Percentiles rank a stretch among this genome's conserved stretches.
These are phyloP conservation scores for Tetanocera ferruginea DNA, from an alignment of 2,888 invertebrate genomes.

Conservation along the genomic window DNA sequence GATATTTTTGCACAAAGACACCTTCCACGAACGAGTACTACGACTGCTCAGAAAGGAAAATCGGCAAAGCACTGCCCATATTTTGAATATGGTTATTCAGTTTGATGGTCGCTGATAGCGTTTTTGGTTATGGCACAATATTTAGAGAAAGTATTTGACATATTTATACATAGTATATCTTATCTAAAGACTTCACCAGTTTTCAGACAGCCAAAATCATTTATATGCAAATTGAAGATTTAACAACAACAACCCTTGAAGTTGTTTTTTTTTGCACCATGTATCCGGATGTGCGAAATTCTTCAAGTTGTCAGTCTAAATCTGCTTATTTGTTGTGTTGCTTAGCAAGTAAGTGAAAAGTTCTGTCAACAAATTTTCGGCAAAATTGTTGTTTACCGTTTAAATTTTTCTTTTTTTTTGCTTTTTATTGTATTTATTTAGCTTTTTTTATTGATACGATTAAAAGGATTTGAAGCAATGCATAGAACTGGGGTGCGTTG, in stretches of 20 bases:
- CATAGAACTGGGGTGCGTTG: conserved; percentile 30
- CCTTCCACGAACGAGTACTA: not conserved
- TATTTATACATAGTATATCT: not conserved
- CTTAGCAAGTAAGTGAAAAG: conserved; percentile 59
- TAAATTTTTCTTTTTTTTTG: conserved; percentile 56
- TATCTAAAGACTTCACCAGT: too few relatives aligned
- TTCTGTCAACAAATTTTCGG: conserved; percentile 59
- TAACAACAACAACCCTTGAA: not conserved
- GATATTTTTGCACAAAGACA: not conserved
- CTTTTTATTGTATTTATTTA: conserved; percentile 67
- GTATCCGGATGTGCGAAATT: not conserved
- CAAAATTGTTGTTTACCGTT: conserved; percentile 65
- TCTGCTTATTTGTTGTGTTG: conserved; percentile 48
- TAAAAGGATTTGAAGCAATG: conserved; percentile 61
- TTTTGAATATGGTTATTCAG: too few relatives aligned
- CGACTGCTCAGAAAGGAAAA: too few relatives aligned
- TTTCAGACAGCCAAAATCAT: not conserved
- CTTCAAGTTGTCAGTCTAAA: conserved; percentile 36
- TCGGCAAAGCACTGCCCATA: too few relatives aligned
- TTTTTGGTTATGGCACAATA: not conserved
- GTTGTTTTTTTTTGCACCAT: not conserved
- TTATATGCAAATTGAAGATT: not conserved
- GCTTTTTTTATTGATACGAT: conserved; percentile 63
- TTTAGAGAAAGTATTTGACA: not conserved
- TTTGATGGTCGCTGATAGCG: too few relatives aligned